Percentiles rank a stretch among this genome's conserved stretches.
phyloP scores from a whole-genome alignment of 2,888 invertebrate species.

The Nomada hirtipes region DNA sequence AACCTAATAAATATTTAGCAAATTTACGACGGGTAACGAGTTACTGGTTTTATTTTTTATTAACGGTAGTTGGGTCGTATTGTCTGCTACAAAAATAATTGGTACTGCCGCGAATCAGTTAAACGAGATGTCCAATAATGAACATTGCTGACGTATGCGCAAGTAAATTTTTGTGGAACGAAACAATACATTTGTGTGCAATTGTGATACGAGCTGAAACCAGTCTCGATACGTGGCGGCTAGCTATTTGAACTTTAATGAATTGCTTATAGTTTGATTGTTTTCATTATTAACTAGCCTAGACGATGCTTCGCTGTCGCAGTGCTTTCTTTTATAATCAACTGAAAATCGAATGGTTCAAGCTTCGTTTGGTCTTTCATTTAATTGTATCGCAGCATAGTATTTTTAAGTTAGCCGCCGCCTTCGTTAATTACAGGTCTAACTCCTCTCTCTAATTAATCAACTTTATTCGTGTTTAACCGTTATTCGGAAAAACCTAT shows the following conservation, averaged over 20 bases:
- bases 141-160: conserved; percentile 12
- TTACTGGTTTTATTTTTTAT: conserved; percentile 52
- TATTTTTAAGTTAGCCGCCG: too few species aligned
- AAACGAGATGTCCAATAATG: conserved; percentile 28
- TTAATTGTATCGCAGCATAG: too few species aligned
- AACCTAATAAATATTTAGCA: conserved; percentile 72
- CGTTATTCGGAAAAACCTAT: too few species aligned
- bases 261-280: not conserved
- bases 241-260: not conserved
- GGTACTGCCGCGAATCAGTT: conserved; percentile 17
- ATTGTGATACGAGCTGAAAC: not conserved
- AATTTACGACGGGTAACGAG: conserved; percentile 53
- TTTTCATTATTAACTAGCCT: too few species aligned
- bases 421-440: too few species aligned
- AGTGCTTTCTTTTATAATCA: too few species aligned
- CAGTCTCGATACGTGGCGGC: not conserved
- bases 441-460: too few species aligned
- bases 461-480: too few species aligned
- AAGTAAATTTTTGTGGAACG: conserved; percentile 1
- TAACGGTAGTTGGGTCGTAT: conserved; percentile 25
- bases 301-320: too few species aligned
- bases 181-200: conserved; percentile 5
- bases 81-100: conserved; percentile 29
- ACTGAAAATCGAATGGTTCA: too few species aligned
- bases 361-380: too few species aligned